Conservation (phyloP, 2,888 invertebrate genomes). For the Cryptus viduatorius region DNA sequence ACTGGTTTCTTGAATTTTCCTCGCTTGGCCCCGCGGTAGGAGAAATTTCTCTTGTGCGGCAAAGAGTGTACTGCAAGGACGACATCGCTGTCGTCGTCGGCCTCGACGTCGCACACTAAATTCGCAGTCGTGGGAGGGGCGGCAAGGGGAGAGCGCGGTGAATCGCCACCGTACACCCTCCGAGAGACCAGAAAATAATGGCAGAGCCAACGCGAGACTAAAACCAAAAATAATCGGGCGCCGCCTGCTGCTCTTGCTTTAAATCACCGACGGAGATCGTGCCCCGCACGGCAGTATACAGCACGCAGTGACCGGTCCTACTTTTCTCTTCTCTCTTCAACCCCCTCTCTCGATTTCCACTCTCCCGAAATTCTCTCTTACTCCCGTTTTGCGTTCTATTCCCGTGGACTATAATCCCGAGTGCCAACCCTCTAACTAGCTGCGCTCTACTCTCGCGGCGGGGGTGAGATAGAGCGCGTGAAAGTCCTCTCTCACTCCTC, state of each 20-base stretch:
- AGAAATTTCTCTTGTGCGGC: constrained; percentile 35
- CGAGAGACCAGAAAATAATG: constrained; percentile 73
- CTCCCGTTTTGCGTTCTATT: constrained; percentile 19
- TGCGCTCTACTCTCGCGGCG: constrained; percentile 34
- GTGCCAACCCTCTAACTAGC: constrained; percentile 35
- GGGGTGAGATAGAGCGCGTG: constrained; percentile 31
- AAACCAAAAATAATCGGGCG: constrained; percentile 84
- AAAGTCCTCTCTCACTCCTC: constrained; percentile 70
- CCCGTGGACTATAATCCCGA: neutral
- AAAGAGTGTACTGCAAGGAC: constrained; percentile 21
- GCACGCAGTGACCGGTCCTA: constrained; percentile 74
- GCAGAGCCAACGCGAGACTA: constrained; percentile 74
- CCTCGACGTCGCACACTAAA: constrained; percentile 70
- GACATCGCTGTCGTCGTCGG: constrained; percentile 35
- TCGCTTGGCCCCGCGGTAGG: constrained; percentile 22
- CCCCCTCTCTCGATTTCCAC: neutral
- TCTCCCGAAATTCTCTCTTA: constrained; percentile 37
- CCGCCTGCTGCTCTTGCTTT: constrained; percentile 80
- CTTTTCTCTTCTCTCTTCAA: constrained; percentile 37
- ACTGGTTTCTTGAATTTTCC: constrained; percentile 40
- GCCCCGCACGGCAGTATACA: constrained; percentile 24
- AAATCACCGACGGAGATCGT: constrained; percentile 76
- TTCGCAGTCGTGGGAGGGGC: constrained; percentile 72
- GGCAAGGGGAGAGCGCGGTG: constrained; percentile 67
- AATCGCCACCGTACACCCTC: constrained; percentile 30